These are phyloP conservation scores for Syngnathus scovelli DNA, from an alignment of 2,113 vertebrate species.

Conservation along the genomic window DNA sequence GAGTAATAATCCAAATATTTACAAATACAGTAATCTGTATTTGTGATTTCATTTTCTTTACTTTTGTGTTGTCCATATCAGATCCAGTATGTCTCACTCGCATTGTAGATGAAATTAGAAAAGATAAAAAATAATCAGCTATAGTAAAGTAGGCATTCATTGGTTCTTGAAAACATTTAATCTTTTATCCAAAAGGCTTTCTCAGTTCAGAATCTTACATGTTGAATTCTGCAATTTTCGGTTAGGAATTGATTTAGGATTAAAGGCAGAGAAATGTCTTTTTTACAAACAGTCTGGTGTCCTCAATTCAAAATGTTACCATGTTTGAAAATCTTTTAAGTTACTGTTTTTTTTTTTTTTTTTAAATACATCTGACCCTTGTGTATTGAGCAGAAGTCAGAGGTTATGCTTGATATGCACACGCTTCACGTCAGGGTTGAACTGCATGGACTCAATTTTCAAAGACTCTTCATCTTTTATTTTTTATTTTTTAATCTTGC, in stretches of 20 bases:
- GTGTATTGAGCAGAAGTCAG: background rate
- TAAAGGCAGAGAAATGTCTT: background rate
- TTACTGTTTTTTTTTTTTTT: background rate
- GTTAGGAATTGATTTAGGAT: background rate
- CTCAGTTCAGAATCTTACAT: background rate
- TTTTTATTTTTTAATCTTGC: background rate
- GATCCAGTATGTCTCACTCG: no score
- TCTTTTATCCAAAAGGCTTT: no score
- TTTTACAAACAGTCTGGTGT: background rate
- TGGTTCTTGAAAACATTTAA: background rate
- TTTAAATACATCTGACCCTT: background rate
- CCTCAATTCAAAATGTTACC: background rate
- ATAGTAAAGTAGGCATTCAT: background rate
- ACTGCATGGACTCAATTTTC: background rate
- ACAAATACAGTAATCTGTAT: background rate
- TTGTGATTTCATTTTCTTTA: no score
- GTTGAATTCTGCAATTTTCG: background rate
- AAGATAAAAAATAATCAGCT: no score
- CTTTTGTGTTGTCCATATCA: no score
- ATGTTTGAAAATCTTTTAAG: background rate
- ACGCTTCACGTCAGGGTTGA: background rate
- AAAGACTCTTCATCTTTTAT: background rate
- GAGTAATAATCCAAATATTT: constrained; percentile 42
- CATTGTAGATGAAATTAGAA: no score
- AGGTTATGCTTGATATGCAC: background rate